Base-by-base conservation (phyloP, 2,888 invertebrate species). In the Apodemia zela region DNA sequence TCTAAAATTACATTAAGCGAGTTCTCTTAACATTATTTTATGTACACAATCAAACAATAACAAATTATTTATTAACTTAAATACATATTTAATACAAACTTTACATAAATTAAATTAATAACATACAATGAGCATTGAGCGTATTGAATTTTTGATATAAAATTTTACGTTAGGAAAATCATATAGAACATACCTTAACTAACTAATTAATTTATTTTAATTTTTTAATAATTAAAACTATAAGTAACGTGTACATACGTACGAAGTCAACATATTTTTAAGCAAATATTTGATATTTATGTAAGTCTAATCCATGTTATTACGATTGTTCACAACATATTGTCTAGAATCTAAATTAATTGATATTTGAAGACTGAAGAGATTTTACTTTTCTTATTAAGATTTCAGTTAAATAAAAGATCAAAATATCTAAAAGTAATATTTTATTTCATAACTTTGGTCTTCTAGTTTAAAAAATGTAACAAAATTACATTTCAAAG, bases 361-460 rank as follows among this genome's bases (percentile, higher is more conserved):
- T 54, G 2, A 15, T 21, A 54, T 10, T 54, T 21, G 15, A 54
- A 25, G 25, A 54, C 25, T 25, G 15, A 15, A 25, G 25, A 21
- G 18, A 18, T 51, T 54, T 25, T 54, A 15, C 11, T 54, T 25
- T 54, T 15, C 13, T 18, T 11, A 11, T 42, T 54, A 25, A 54
- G 15, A 18, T 13, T 54, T 25, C 7, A 54, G 10, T 54, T 54
- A 54, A 54, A 54, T 54, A 54, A 54, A 54, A 54, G 25, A 54
- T 54, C 54, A 25, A 54, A 54, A 54, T 54, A 25, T 54, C 54
- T 54, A 54, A 54, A 42, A 21, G 54, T 54, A 57, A 54, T 29
- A 60, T 63, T 38, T 63, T 67, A 68, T 62, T 63, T 29, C 38
- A 66, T 66, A 69, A 70, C 77, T 77, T 77, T 76, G 76, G 76